Evolutionary conservation across 2,113 vertebrate species (phyloP).

Genomic region (Micronycteris hirsuta): DNA sequence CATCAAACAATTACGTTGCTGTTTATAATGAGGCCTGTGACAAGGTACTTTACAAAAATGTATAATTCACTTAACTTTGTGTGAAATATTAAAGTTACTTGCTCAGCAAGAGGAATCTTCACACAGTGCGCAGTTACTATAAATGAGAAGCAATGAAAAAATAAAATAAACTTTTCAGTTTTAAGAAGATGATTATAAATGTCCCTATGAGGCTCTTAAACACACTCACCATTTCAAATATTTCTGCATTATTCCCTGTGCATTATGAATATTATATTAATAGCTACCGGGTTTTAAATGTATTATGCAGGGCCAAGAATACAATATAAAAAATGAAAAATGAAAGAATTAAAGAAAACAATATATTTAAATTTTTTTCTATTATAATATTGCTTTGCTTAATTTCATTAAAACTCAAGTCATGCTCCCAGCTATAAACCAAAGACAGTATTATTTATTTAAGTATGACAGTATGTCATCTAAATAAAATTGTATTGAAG

Average conservation of each 20-base stretch:
- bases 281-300: constrained; percentile 4
- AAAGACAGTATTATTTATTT: not conserved
- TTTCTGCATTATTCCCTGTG: not conserved
- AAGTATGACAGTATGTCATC: not conserved
- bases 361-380: not conserved
- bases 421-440: not conserved
- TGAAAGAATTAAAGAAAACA: not conserved
- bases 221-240: not conserved
- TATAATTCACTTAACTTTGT: not conserved
- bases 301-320: not conserved
- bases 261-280: not conserved
- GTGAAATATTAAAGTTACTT: not conserved
- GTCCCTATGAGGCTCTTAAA: not conserved
- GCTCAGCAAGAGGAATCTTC: not conserved
- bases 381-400: not conserved
- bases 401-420: constrained; percentile 29
- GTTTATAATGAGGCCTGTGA: not conserved
- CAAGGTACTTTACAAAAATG: not conserved
- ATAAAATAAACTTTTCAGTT: not conserved
- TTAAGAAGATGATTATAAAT: not conserved
- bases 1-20: not conserved
- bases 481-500: not conserved
- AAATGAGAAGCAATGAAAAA: not conserved
- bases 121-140: not conserved
- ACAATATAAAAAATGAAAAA: not conserved